phyloP scores from a whole-genome alignment of 2,797 vertebrate genomes.

The Cynopterus sphinx region DNA sequence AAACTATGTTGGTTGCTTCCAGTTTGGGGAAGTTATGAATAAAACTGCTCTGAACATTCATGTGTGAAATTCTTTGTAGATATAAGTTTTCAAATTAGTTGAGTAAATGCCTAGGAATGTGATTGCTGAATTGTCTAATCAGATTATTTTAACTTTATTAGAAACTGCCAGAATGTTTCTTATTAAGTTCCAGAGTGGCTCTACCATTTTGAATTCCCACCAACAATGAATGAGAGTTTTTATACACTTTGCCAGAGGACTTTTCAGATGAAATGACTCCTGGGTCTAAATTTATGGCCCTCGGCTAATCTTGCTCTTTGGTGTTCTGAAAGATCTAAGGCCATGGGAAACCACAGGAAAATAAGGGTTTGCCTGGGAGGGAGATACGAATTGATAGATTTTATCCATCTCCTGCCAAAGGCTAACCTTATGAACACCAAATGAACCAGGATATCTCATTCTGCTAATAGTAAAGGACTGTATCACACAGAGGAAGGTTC shows the following conservation, averaged over 20 bases:
- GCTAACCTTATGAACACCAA: neutral
- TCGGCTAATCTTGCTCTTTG: constrained; percentile 20
- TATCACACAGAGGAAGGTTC: neutral
- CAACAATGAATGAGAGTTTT: neutral
- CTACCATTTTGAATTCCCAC: neutral
- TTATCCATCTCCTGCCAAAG: neutral
- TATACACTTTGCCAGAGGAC: neutral
- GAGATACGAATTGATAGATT: neutral
- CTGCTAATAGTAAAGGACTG: neutral
- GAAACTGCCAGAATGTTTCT: neutral
- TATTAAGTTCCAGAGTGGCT: neutral
- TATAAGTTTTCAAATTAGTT: neutral
- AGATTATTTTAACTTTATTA: neutral
- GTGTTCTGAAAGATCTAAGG: neutral
- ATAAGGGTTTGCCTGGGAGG: neutral
- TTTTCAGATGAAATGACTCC: neutral
- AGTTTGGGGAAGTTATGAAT: neutral
- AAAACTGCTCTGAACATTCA: neutral
- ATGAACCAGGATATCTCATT: neutral
- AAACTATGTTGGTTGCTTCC: neutral
- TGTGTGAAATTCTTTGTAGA: neutral
- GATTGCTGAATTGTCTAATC: neutral
- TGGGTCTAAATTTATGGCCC: constrained; percentile 32
- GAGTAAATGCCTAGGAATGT: neutral
- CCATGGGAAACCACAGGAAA: neutral